Evolutionary conservation across 1,140 invertebrate genomes (phyloP), one percentile per base, ranked within the genome.

Genomic region (Fragariocoptes setiger): DNA sequence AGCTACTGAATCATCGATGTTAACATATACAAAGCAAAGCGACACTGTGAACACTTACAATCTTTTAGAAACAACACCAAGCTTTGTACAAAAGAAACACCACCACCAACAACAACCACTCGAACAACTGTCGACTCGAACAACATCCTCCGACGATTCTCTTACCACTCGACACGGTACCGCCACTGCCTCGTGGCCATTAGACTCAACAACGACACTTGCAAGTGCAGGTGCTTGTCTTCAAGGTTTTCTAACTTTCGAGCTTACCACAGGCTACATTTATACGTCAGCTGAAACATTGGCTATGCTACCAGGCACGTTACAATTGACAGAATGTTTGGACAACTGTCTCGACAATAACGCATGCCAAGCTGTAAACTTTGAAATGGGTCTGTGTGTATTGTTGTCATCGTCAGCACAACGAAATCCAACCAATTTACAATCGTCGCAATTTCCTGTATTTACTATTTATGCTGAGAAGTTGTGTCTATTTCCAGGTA

Each of bases 381-480:
- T 83, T 62, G 82, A 88, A 64, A 88, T 80, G 38, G 82, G 80
- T 38, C 69, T 86, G 21, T 88, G 82, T 62, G 77, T 86, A 46
- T 67, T 86, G 37, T 85, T 86, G 65, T 72, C 71, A 25, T 75
- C 76, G 21, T 76, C 76, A 53, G 76, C 78, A 48, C 74, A 77
- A 57, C 69, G 70, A 58, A 64, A 76, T 55, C 77, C 78, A 60
- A 75, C 72, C 52, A 73, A 76, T 8, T 58, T 88, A 50, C 76
- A 74, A 16, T 72, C 76, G 51, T 85, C 78, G 8, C 78, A 88
- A 54, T 85, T 83, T 57, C 80, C 80, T 4, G 80, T 88, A 40
- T 86, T 85, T 58, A 85, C 79, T n/a, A 78, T 85, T 50, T 88
- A 88, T 65, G 78, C 77, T 37, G 78, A 86, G 60, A 88, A 88